Conservation (phyloP, 2,797 vertebrate genomes). For the Phataginus tricuspis region DNA sequence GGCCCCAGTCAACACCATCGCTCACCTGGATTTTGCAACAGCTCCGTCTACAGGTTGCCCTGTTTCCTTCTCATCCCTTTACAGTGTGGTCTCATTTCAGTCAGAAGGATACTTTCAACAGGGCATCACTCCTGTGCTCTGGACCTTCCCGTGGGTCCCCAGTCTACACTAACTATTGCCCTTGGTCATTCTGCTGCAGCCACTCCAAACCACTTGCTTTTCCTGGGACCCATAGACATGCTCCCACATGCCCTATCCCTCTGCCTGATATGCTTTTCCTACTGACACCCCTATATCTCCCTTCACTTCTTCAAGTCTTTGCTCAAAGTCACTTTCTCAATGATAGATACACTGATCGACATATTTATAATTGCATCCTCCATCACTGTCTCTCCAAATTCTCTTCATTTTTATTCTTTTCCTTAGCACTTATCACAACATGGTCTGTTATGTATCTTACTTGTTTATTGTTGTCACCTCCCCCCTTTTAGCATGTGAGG, state of each 20-base stretch:
- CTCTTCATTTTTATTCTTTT: neutral
- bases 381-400: neutral
- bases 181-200: neutral
- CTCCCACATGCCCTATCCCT: accelerated
- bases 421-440: neutral
- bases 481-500: neutral
- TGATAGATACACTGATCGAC: neutral
- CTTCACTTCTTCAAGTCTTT: neutral
- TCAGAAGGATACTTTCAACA: neutral
- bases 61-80: neutral
- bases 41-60: neutral
- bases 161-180: neutral
- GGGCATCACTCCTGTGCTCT: neutral
- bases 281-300: neutral
- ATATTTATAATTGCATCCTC: neutral
- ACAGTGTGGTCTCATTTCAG: neutral
- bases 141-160: neutral
- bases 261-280: neutral
- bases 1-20: neutral
- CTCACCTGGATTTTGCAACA: neutral
- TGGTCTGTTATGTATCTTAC: neutral
- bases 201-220: neutral
- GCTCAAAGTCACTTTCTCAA: neutral
- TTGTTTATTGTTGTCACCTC: neutral
- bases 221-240: no score